Percentiles rank a stretch among this genome's conserved stretches.
phyloP scores from a whole-genome alignment of 2,888 invertebrate species.

The Hypercompe scribonia region DNA sequence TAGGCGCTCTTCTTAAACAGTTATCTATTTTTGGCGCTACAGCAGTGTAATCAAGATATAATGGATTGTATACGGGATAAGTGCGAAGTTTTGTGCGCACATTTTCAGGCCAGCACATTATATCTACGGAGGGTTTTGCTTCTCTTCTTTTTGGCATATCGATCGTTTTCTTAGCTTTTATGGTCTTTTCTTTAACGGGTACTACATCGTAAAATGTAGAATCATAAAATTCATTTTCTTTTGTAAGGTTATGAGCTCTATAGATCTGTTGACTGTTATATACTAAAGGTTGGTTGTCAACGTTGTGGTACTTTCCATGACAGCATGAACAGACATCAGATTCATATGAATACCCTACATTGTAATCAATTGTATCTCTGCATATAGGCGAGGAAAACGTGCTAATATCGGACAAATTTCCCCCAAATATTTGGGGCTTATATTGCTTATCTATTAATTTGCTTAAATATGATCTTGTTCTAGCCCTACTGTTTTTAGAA shows the following conservation, averaged over 20 bases:
- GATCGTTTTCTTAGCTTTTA: constrained; percentile 51
- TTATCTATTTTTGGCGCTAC: constrained; percentile 21
- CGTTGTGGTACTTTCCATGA: constrained; percentile 66
- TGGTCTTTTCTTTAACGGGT: constrained; percentile 72
- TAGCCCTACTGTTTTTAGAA: constrained; percentile 8
- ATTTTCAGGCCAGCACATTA: constrained; percentile 57
- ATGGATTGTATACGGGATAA: constrained; percentile 13
- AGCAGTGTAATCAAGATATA: constrained; percentile 26
- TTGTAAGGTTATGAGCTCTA: constrained; percentile 28
- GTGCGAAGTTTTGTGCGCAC: constrained; percentile 46
- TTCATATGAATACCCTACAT: constrained; percentile 33
- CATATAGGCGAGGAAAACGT: constrained; percentile 72
- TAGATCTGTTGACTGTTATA: constrained; percentile 33
- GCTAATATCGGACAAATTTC: constrained; percentile 62
- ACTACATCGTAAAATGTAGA: constrained; percentile 73
- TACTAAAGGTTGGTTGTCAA: constrained; percentile 61
- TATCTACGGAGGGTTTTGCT: constrained; percentile 39
- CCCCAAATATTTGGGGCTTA: constrained; percentile 51
- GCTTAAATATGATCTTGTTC: constrained; percentile 55
- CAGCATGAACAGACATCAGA: constrained; percentile 68
- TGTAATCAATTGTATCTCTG: constrained; percentile 53
- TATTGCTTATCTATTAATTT: constrained; percentile 69
- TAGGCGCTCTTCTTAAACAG: constrained; percentile 30
- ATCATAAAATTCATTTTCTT: constrained; percentile 65
- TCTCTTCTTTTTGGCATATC: constrained; percentile 53